Percentiles rank a stretch among this genome's conserved stretches.
Evolutionary conservation across 2,113 vertebrate genomes (phyloP).

Genomic region (Penelope pileata): DNA sequence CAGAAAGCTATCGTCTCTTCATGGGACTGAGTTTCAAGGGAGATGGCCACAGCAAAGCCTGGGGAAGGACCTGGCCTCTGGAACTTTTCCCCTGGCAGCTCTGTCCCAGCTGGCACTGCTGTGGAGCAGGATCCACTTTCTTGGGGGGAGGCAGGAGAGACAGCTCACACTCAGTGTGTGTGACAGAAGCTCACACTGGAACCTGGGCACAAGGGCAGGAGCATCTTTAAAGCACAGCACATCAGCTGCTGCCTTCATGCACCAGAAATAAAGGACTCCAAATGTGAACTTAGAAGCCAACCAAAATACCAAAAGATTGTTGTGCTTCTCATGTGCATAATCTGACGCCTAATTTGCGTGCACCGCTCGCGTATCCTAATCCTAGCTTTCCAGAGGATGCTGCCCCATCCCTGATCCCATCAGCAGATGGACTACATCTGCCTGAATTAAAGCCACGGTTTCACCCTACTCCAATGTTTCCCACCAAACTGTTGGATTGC

Average conservation of each 20-base stretch:
- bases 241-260: constrained; percentile 55
- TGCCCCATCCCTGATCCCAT: constrained; percentile 10
- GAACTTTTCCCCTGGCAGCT: not conserved
- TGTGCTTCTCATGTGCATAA: constrained; percentile 18
- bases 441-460: constrained; percentile 7
- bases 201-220: not conserved
- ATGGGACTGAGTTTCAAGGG: not conserved
- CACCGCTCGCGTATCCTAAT: constrained; percentile 2
- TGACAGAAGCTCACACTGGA: not conserved
- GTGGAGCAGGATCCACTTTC: constrained; percentile 5
- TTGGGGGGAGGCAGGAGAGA: not conserved
- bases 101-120: not conserved
- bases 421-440: constrained; percentile 53
- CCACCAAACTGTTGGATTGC: constrained; percentile 11
- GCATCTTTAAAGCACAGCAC: constrained; percentile 10
- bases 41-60: constrained; percentile 14
- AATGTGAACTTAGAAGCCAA: constrained; percentile 29
- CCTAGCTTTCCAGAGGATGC: constrained; percentile 52
- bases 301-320: constrained; percentile 23
- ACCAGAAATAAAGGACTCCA: constrained; percentile 42
- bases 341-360: constrained; percentile 54
- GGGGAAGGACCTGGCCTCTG: not conserved
- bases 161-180: not conserved
- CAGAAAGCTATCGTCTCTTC: constrained; percentile 38
- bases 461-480: not conserved